Conservation (phyloP, 2,113 vertebrate species). For the Anser cygnoides region DNA sequence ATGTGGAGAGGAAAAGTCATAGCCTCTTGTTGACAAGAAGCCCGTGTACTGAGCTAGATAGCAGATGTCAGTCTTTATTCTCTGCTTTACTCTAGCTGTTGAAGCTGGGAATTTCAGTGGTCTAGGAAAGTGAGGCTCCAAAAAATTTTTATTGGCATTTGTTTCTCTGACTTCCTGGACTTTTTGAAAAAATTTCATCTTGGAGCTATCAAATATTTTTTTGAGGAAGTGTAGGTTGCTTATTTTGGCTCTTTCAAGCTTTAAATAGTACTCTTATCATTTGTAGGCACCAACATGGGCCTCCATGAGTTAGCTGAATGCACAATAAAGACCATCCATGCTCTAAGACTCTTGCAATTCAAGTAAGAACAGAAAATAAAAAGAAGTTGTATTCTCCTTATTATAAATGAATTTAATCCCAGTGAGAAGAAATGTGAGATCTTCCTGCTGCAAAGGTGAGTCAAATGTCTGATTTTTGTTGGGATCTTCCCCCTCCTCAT, state of each 20-base stretch:
- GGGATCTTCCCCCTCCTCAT: rapidly evolving
- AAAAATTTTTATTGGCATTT: conserved; percentile 4
- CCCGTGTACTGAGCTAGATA: not conserved
- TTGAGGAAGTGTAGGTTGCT: not conserved
- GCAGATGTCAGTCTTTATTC: not conserved
- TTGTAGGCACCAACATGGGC: not conserved
- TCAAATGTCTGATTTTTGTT: not conserved
- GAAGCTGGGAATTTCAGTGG: not conserved
- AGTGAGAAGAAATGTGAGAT: not conserved
- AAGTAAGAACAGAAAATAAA: not conserved
- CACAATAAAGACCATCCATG: not conserved
- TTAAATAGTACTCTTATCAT: not conserved
- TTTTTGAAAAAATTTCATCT: not conserved
- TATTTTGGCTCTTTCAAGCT: conserved; percentile 20
- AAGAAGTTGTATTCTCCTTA: not conserved
- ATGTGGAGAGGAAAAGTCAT: not conserved
- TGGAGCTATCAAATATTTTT: not conserved
- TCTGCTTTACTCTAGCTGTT: not conserved
- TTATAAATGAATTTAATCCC: not conserved
- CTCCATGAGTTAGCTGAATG: not conserved
- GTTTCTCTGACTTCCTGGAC: not conserved
- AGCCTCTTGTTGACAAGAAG: not conserved
- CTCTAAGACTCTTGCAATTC: not conserved
- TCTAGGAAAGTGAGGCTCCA: not conserved
- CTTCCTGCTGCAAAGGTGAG: not conserved